Conservation (phyloP, 2,113 vertebrate species). For the Mohoua ochrocephala region DNA sequence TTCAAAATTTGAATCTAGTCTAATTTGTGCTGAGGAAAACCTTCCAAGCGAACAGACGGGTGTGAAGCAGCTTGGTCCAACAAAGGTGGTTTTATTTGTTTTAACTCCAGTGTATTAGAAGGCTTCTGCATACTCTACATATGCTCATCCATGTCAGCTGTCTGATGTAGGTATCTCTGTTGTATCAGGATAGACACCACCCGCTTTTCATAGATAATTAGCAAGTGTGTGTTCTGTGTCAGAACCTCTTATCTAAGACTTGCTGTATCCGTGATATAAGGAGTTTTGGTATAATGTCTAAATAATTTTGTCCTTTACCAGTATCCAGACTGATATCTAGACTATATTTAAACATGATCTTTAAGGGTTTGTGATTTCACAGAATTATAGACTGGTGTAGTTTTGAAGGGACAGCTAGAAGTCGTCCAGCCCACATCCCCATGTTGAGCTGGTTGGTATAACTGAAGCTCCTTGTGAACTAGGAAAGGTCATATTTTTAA, state of each 20-base stretch:
- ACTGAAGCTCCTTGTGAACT: not conserved
- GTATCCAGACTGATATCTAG: not conserved
- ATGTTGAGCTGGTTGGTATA: not conserved
- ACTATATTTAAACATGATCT: not conserved
- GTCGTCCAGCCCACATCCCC: not conserved
- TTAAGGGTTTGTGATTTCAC: not conserved
- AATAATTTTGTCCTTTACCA: not conserved
- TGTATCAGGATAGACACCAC: not conserved
- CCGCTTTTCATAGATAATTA: not conserved
- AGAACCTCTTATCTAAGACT: not conserved
- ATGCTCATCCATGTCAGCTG: not conserved
- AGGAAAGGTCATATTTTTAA: not conserved
- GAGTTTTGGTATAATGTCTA: not conserved
- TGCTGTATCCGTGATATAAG: not conserved
- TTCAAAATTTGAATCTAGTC: not conserved
- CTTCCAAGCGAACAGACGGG: not conserved
- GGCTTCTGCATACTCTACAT: not conserved
- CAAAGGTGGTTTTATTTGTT: slow-evolving; percentile 16
- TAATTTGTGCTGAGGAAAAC: not conserved
- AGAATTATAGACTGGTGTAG: not conserved
- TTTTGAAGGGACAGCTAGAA: not conserved
- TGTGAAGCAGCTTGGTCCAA: not conserved
- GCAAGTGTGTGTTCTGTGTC: not conserved
- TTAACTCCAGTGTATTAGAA: not conserved
- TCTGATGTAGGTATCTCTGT: not conserved